Evolutionary conservation across 2,797 vertebrate genomes (phyloP).

Genomic region (Coregonus sp.): DNA sequence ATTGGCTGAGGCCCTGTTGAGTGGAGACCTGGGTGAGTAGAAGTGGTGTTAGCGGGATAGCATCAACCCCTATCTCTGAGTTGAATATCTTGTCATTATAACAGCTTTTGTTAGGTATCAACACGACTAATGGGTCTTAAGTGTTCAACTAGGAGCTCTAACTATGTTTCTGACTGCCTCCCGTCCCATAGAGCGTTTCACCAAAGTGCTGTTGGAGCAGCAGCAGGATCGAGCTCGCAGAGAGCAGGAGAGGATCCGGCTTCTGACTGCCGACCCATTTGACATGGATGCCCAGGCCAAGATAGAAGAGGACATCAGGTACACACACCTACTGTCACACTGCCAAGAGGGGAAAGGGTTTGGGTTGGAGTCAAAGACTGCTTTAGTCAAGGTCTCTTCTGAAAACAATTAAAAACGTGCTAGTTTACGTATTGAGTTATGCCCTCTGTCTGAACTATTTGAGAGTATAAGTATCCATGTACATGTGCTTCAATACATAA

Average conservation of each 20-base stretch:
- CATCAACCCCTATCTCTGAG: neutral
- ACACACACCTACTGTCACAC: neutral
- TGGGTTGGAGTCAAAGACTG: neutral
- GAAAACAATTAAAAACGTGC: neutral
- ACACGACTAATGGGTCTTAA: neutral
- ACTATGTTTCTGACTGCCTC: neutral
- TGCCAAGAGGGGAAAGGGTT: neutral
- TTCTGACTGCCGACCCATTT: constrained; percentile 95
- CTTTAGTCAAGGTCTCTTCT: neutral
- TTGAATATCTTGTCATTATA: neutral
- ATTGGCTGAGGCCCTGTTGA: constrained; percentile 92
- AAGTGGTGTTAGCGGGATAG: neutral
- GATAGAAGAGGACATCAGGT: constrained; percentile 99
- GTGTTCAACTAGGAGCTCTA: neutral
- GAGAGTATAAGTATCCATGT: neutral
- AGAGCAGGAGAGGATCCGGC: constrained; percentile 94
- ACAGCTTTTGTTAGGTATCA: neutral
- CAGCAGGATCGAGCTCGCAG: constrained; percentile 92
- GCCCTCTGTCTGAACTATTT: neutral
- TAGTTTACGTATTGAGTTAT: neutral
- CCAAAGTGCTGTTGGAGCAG: constrained; percentile 92
- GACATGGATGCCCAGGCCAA: constrained; percentile 98
- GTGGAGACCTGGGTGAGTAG: constrained; percentile 90
- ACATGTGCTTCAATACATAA: neutral
- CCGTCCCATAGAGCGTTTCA: constrained; percentile 85